Base-by-base conservation (phyloP, 2,797 vertebrate species). In the Siniperca undulata region DNA sequence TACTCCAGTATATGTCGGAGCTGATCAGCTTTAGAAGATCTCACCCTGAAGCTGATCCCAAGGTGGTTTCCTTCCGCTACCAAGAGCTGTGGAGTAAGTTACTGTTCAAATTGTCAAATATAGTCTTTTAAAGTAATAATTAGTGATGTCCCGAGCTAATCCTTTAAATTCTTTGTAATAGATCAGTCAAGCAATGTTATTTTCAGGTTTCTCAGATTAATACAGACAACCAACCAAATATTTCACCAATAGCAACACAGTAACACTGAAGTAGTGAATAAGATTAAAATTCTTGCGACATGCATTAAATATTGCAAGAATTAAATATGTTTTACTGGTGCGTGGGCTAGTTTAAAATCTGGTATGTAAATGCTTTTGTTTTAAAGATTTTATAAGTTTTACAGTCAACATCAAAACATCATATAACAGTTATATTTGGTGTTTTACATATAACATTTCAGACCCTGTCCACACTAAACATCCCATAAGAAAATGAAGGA, bases 41-140 rank as follows among this genome's bases (percentile, higher is more conserved):
- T 68, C 55, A 60, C 10, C 42, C 17, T 42, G 46, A 61, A 3
- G 3, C 2, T 61, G 62, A 80, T 53, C 77, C 52, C n/a, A 42
- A 44, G 19, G 0, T 30, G 2, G 53, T 42, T n/a, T 40, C 17
- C 19, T 73, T 66, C n/a, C 4, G 22, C 10, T 52, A 17, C 53
- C n/a, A 79, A n/a, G 34, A 66, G 22, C 27, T n/a, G 11, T 79
- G 60, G 52, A 68, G 77, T 58, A 58, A 58, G 30, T 0, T 11
- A 16, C 0, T 27, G 14, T 42, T 67, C 1, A 42, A 34, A 73
- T 66, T 7, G 3, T 65, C 2, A 66, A 38, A 79, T 38, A 65
- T 50, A 7, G 3, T 22, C 3, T 52, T 55, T 46, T 40, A 40
- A 58, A 42, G 7, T 22, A 44, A 55, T n/a, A 0, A 38, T 46